Conservation (phyloP, 2,797 vertebrate species). For the Lagodon rhomboides region DNA sequence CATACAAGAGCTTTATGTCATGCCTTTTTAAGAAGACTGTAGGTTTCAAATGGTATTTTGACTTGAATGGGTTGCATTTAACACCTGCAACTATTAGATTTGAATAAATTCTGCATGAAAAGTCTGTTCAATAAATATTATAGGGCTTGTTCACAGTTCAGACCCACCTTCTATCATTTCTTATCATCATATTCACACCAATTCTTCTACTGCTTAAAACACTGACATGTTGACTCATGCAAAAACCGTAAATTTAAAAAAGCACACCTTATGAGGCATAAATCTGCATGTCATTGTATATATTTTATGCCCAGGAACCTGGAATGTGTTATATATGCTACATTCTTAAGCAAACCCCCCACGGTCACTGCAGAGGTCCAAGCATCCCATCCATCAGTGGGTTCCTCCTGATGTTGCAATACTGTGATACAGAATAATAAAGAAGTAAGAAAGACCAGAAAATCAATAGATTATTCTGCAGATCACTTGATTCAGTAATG, state of each 20-base stretch:
- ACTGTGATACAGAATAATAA: conserved; percentile 89
- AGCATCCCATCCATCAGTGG: conserved; percentile 84
- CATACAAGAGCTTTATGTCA: background rate
- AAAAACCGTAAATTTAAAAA: conserved; percentile 42
- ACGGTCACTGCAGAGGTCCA: conserved; percentile 72
- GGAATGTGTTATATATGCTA: conserved; percentile 54
- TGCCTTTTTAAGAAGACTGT: conserved; percentile 43
- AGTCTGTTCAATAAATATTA: conserved; percentile 64
- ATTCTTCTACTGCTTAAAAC: conserved; percentile 25
- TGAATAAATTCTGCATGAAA: conserved; percentile 58
- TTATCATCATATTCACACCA: background rate
- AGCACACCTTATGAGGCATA: conserved; percentile 32
- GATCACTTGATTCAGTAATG: conserved; percentile 91
- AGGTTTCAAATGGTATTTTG: conserved; percentile 35
- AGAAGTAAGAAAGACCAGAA: conserved; percentile 88
- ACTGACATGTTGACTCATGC: conserved; percentile 28
- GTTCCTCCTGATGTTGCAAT: conserved; percentile 89
- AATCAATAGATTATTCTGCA: conserved; percentile 91
- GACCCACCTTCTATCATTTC: conserved; percentile 61
- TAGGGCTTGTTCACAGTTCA: conserved; percentile 64
- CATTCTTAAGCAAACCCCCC: conserved; percentile 58
- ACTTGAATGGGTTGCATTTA: conserved; percentile 49
- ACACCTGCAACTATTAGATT: conserved; percentile 48
- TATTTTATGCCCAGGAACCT: conserved; percentile 45
- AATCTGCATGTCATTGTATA: conserved; percentile 29